A percentile compares a stretch with the other conserved stretches of the same genome.
These are phyloP conservation scores for Reticulitermes lucifugus DNA, from an alignment of 2,888 invertebrate species.

Conservation along the genomic window DNA sequence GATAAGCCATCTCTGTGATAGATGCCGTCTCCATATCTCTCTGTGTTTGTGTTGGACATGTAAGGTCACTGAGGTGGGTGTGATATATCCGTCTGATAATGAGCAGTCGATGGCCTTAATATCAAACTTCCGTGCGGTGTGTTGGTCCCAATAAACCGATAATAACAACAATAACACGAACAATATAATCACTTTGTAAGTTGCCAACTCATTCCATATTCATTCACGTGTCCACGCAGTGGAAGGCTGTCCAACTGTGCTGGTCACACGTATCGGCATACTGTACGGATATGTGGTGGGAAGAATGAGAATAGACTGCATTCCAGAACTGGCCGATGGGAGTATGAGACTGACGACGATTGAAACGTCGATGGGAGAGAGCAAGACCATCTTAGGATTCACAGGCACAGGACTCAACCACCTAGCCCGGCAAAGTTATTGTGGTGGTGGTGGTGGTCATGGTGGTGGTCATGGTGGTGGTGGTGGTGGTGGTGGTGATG, in stretches of 20 bases:
- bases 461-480: too few species aligned
- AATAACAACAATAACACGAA: conserved; percentile 15
- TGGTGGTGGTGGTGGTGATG: too few species aligned
- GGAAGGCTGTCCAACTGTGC: background rate
- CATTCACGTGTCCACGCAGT: background rate
- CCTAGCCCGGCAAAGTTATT: too few species aligned
- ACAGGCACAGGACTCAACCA: too few species aligned
- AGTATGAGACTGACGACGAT: too few species aligned
- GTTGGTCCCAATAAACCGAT: background rate
- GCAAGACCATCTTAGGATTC: too few species aligned
- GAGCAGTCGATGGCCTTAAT: conserved; percentile 34
- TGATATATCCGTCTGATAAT: conserved; percentile 21
- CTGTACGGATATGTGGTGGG: too few species aligned
- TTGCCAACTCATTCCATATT: conserved; percentile 11
- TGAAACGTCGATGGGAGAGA: too few species aligned
- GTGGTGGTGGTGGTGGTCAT: too few species aligned
- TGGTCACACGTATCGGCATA: too few species aligned
- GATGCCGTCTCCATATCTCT: conserved; percentile 7
- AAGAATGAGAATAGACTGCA: too few species aligned
- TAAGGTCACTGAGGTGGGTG: background rate
- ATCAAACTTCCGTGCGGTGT: conserved; percentile 24
- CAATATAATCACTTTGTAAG: conserved; percentile 18
- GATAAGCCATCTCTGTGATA: background rate
- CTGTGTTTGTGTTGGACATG: background rate
- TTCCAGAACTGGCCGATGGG: too few species aligned